Evolutionary conservation across 2,797 vertebrate genomes (phyloP).

Genomic region (Rachycentron canadum): DNA sequence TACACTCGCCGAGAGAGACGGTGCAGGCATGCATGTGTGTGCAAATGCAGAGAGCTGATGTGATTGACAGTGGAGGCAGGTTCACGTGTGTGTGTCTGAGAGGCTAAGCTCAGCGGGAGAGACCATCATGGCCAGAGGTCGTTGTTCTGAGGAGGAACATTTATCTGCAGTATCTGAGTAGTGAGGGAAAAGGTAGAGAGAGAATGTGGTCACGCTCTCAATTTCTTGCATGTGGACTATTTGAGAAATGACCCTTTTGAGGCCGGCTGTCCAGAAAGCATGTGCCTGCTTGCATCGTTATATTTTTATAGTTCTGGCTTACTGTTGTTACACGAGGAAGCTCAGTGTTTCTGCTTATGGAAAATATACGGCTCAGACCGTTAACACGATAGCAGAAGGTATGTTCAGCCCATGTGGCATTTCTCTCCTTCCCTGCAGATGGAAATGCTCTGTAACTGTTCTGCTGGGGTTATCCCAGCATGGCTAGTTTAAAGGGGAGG

Average conservation of each 20-base stretch:
- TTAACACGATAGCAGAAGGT: constrained; percentile 9
- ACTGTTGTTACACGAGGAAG: constrained; percentile 2
- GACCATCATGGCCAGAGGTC: constrained; percentile 11
- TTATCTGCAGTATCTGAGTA: constrained; percentile 26
- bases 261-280: not conserved
- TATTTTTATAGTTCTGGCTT: not conserved
- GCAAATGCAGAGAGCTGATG: constrained; percentile 63
- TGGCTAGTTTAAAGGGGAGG: constrained; percentile 63
- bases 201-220: constrained; percentile 2
- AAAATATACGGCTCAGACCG: not conserved
- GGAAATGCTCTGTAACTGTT: constrained; percentile 50
- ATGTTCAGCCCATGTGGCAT: constrained; percentile 16
- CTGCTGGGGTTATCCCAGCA: constrained; percentile 56
- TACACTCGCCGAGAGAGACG: constrained; percentile 54
- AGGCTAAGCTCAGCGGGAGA: constrained; percentile 44
- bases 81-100: constrained; percentile 23
- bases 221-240: not conserved
- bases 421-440: constrained; percentile 45
- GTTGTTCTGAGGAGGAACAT: constrained; percentile 38
- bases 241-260: not conserved
- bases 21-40: constrained; percentile 19
- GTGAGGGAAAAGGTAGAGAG: not conserved
- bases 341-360: constrained; percentile 9
- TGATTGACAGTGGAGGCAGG: constrained; percentile 61
- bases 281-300: not conserved